Conservation (phyloP, 37 sponge, comb jelly and placozoan genomes). For the Beroe ovata region DNA sequence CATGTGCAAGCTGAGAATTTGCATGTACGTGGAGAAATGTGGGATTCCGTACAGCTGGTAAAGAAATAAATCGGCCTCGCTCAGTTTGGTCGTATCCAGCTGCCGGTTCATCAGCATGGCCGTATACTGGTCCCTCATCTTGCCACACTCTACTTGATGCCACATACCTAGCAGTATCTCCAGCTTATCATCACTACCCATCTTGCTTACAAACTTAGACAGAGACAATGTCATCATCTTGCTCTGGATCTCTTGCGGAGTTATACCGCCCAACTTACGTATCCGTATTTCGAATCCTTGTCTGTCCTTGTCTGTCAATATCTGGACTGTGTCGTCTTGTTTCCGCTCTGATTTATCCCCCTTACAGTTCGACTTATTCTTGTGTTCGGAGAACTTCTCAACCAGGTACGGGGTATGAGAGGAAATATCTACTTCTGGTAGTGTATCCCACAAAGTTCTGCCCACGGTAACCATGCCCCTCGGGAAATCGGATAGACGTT, state of each 20-base stretch:
- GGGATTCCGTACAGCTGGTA: constrained; percentile 23
- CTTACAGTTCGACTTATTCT: background rate
- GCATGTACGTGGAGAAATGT: constrained; percentile 1
- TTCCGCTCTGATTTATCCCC: background rate
- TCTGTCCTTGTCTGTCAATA: background rate
- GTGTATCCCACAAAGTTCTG: background rate
- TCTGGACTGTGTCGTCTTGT: background rate
- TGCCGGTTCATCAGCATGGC: background rate
- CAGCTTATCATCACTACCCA: background rate
- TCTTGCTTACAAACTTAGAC: constrained; percentile 1
- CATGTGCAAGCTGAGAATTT: background rate
- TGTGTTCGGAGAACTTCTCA: background rate
- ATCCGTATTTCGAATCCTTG: background rate
- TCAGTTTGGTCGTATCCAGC: background rate
- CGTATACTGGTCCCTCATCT: background rate
- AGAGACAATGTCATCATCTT: background rate
- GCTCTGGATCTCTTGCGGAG: background rate
- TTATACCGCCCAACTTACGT: background rate
- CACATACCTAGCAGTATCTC: background rate
- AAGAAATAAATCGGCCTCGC: background rate
- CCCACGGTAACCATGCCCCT: background rate
- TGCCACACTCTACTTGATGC: background rate
- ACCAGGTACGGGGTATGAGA: background rate
- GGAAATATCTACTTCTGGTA: background rate
- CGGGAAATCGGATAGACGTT: background rate